A percentile compares a stretch with the other conserved stretches of the same genome.
Conservation (phyloP, 2,888 invertebrate species). For the Slavum lentiscoides region DNA sequence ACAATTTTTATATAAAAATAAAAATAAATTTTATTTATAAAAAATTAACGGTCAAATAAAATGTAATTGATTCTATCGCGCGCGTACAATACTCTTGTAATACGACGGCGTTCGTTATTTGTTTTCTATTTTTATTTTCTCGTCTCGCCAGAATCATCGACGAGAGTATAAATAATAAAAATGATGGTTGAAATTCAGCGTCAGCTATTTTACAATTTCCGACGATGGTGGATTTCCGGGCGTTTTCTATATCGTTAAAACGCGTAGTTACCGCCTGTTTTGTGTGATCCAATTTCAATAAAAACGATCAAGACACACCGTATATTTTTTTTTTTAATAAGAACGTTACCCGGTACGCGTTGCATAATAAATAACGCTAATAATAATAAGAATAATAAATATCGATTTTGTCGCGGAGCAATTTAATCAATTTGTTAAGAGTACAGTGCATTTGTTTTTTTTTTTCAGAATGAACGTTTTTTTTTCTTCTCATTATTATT, state of each 20-base stretch:
- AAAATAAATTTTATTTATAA: too few species aligned
- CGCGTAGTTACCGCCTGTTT: background rate
- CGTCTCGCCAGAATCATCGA: background rate
- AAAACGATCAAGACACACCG: background rate
- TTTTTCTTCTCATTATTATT: too few species aligned
- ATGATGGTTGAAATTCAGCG: background rate
- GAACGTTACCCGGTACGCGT: background rate
- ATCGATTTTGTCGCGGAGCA: too few species aligned
- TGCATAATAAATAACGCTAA: too few species aligned
- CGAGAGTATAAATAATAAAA: background rate
- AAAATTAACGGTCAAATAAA: too few species aligned
- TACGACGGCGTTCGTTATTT: background rate
- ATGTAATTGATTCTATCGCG: background rate
- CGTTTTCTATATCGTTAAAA: conserved; percentile 14
- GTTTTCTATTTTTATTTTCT: background rate
- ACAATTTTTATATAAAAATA: too few species aligned
- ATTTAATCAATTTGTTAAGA: too few species aligned
- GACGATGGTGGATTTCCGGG: background rate
- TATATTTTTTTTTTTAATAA: background rate
- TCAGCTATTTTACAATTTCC: background rate
- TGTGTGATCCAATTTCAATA: background rate
- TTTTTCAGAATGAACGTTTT: too few species aligned
- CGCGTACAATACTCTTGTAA: background rate
- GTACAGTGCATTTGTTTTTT: too few species aligned
- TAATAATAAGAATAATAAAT: too few species aligned